Percentiles rank a stretch among this genome's conserved stretches.
Conservation (phyloP, 2,113 vertebrate genomes). For the Galeopterus variegatus region DNA sequence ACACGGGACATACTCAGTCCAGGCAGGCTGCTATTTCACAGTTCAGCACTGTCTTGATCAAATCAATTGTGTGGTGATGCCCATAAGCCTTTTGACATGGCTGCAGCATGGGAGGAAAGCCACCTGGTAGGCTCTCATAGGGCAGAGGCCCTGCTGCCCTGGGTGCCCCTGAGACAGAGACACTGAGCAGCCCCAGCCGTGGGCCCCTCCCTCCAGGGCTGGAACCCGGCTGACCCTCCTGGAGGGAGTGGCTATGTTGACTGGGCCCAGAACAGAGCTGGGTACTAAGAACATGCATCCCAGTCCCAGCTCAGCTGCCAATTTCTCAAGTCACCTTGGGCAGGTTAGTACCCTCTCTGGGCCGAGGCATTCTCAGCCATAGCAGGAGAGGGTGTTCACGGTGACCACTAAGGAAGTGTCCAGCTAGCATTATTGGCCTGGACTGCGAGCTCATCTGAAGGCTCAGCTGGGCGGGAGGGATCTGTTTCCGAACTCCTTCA, state of each 20-base stretch:
- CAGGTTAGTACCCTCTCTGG: background rate
- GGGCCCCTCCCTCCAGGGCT: background rate
- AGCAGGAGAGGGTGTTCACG: background rate
- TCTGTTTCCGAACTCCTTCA: background rate
- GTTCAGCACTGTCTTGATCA: background rate
- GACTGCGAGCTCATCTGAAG: background rate
- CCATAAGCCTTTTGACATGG: background rate
- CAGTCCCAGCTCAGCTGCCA: background rate
- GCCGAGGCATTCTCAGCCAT: background rate
- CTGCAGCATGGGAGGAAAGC: background rate
- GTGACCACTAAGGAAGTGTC: background rate
- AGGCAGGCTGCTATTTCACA: background rate
- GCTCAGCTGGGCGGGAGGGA: background rate
- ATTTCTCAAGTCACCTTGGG: background rate
- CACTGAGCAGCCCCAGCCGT: background rate
- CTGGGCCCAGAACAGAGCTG: background rate
- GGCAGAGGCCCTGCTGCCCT: background rate
- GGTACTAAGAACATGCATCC: background rate
- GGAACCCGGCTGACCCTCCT: background rate
- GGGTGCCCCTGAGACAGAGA: background rate
- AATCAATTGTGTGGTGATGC: background rate
- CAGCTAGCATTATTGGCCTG: background rate
- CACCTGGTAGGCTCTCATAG: background rate
- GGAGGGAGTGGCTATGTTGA: background rate
- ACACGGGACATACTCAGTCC: background rate